Percentiles rank a stretch among this genome's conserved stretches.
Conservation (phyloP, 2,888 invertebrate species). For the Gryllus longicercus region DNA sequence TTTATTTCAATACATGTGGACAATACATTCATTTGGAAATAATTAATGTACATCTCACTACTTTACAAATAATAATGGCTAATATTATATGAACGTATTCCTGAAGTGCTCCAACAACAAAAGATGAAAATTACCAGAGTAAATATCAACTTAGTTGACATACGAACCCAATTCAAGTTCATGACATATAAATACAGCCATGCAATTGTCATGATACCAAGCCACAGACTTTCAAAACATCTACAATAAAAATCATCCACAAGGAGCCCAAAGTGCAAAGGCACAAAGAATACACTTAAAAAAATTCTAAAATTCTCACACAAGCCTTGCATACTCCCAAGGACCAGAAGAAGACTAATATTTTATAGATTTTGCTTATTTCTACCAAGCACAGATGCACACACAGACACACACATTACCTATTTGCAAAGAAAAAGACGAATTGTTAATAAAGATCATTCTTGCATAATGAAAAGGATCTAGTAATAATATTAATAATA, state of each 20-base stretch:
- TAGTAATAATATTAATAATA: not conserved
- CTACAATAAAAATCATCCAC: not conserved
- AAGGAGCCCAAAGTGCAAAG: conserved; percentile 9
- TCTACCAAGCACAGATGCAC: not conserved
- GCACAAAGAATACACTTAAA: not conserved
- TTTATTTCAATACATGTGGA: conserved; percentile 1
- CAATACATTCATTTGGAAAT: conserved; percentile 17
- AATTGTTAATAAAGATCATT: conserved; percentile 11
- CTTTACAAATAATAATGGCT: not conserved
- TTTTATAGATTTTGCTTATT: not conserved
- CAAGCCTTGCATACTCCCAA: not conserved
- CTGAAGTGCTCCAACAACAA: not conserved
- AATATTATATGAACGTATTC: conserved; percentile 17
- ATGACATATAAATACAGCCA: not conserved
- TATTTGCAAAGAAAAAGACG: not conserved
- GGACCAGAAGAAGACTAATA: not conserved
- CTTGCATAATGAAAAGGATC: not conserved
- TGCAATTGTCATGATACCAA: conserved; percentile 3
- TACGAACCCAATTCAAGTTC: not conserved
- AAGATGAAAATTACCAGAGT: conserved; percentile 2
- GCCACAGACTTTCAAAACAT: not conserved
- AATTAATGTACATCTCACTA: not conserved
- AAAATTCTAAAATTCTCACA: not conserved
- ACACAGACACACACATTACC: not conserved
- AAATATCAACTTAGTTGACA: not conserved